Conservation (phyloP, 2,888 invertebrate genomes). For the Macrophya annulata region DNA sequence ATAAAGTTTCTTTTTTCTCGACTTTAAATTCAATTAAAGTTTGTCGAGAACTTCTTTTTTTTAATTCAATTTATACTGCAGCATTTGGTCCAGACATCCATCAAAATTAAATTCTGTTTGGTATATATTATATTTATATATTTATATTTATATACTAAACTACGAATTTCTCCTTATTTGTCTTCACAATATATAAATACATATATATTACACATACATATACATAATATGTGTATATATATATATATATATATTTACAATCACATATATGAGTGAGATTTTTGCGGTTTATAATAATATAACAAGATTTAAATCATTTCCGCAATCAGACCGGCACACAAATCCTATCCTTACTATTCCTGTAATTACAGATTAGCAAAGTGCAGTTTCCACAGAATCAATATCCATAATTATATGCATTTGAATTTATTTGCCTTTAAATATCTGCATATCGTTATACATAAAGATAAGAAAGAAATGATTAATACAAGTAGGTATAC, state of each 20-base stretch:
- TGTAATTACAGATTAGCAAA: background rate
- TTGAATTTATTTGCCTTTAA: background rate
- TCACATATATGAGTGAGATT: background rate
- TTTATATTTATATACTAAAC: background rate
- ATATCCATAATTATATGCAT: background rate
- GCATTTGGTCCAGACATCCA: background rate
- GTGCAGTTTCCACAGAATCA: background rate
- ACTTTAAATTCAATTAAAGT: background rate
- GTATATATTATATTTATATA: no score
- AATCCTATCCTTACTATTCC: background rate
- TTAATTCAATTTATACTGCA: background rate
- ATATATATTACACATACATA: background rate
- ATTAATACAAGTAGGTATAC: background rate
- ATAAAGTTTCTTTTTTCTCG: background rate
- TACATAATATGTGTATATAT: background rate
- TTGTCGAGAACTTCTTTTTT: background rate
- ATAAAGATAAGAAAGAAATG: background rate
- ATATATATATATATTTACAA: background rate
- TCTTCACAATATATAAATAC: background rate
- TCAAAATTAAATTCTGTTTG: background rate
- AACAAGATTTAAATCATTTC: background rate
- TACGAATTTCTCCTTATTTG: conserved; percentile 7
- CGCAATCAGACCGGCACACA: background rate
- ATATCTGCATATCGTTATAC: background rate
- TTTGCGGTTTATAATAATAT: background rate